A percentile compares a stretch with the other conserved stretches of the same genome.
Evolutionary conservation across 2,113 vertebrate genomes (phyloP).

Genomic region (Nycticorax nycticorax): DNA sequence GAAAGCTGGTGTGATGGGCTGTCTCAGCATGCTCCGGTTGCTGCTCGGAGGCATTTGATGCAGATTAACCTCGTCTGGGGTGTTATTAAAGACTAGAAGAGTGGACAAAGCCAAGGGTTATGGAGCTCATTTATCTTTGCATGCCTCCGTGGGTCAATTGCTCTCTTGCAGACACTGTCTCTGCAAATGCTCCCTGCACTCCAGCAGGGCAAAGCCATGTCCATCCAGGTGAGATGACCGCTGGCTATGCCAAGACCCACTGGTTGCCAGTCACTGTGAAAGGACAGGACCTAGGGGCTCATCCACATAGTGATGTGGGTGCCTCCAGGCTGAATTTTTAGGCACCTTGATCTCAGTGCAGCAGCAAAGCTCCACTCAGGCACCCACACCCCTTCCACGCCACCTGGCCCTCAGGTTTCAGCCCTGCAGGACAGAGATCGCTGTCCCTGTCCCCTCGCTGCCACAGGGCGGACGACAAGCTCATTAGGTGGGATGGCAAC

Average conservation of each 20-base stretch:
- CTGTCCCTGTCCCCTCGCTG: neutral
- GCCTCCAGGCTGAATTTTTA: neutral
- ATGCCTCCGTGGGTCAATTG: neutral
- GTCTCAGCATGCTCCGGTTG: neutral
- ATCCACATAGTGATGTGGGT: neutral
- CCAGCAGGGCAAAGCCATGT: neutral
- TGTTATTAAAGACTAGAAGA: neutral
- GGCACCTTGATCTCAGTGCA: neutral
- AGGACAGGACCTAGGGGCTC: neutral
- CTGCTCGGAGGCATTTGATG: neutral
- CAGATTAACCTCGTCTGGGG: neutral
- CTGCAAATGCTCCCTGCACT: neutral
- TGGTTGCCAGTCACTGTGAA: neutral
- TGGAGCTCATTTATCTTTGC: slow-evolving; percentile 4
- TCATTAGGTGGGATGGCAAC: neutral
- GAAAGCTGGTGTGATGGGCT: no score
- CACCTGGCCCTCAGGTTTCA: accelerated
- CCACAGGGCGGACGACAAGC: accelerated
- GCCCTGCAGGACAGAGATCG: neutral
- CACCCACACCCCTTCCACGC: accelerated
- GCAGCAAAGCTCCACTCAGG: neutral
- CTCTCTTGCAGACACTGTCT: neutral
- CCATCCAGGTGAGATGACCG: accelerated
- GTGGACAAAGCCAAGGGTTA: neutral
- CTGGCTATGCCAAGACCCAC: accelerated